phyloP scores from a whole-genome alignment of 2,888 invertebrate species.

The Rhamphomyia laevipes region DNA sequence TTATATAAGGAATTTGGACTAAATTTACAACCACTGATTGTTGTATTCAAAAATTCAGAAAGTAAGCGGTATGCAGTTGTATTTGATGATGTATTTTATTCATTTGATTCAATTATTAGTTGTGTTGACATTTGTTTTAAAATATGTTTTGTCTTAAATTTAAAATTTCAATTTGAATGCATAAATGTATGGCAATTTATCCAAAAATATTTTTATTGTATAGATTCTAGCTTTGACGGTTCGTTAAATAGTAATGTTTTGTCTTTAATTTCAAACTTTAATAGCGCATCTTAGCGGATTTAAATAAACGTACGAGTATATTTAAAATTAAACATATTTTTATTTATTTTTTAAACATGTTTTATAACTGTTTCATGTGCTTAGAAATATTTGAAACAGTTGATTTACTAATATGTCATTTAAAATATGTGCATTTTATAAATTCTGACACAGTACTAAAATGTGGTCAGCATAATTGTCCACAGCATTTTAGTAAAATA shows the following conservation, averaged over 20 bases:
- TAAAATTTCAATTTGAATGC: slow-evolving; percentile 4
- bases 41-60: too few species aligned
- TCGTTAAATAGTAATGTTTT: too few species aligned
- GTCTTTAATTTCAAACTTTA: too few species aligned
- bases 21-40: too few species aligned
- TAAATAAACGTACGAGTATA: too few species aligned
- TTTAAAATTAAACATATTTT: too few species aligned
- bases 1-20: too few species aligned
- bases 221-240: too few species aligned
- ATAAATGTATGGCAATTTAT: slow-evolving; percentile 5
- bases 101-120: too few species aligned
- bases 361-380: background rate
- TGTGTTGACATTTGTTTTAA: background rate
- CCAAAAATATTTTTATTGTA: slow-evolving; percentile 3
- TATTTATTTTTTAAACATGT: background rate
- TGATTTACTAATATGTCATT: background rate
- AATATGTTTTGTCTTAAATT: slow-evolving; percentile 3
- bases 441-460: background rate
- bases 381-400: background rate
- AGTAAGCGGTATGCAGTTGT: too few species aligned
- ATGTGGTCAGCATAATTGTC: background rate
- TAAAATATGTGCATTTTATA: background rate
- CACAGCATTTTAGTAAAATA: background rate
- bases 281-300: too few species aligned
- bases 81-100: too few species aligned